Evolutionary conservation across 2,888 invertebrate genomes (phyloP).

Genomic region (Incurvaria masculella): DNA sequence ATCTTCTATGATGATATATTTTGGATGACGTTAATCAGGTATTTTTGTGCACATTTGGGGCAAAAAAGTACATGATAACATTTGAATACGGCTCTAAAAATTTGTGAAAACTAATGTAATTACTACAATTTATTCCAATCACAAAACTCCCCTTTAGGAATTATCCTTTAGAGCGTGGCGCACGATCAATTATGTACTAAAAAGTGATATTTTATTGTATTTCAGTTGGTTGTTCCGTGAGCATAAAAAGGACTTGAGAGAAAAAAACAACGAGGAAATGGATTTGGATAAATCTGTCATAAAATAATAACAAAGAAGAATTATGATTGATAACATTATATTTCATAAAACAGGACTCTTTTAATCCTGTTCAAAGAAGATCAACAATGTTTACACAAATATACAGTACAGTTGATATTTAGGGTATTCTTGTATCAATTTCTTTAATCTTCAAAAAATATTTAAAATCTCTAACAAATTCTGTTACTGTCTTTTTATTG

Average conservation of each 20-base stretch:
- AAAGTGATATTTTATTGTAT: background rate
- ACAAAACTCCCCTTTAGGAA: background rate
- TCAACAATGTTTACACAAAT: no score
- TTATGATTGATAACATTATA: no score
- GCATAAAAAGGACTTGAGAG: background rate
- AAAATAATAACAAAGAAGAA: background rate
- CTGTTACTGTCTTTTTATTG: background rate
- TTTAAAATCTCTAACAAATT: background rate
- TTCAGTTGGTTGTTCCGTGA: constrained; percentile 2
- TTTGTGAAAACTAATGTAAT: background rate
- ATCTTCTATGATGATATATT: no score
- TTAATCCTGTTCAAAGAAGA: no score
- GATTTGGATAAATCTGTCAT: background rate
- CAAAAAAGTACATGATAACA: background rate
- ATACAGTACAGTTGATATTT: background rate
- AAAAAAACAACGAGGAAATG: background rate
- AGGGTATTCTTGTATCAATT: background rate
- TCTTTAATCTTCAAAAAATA: background rate
- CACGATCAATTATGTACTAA: background rate
- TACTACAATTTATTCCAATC: background rate
- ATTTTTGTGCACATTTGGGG: background rate
- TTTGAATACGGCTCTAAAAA: background rate
- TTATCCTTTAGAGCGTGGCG: background rate
- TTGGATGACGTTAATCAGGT: no score
- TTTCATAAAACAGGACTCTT: no score